These are phyloP conservation scores for Scomberomorus guttatus DNA, from an alignment of 2,797 vertebrate genomes.

Conservation along the genomic window DNA sequence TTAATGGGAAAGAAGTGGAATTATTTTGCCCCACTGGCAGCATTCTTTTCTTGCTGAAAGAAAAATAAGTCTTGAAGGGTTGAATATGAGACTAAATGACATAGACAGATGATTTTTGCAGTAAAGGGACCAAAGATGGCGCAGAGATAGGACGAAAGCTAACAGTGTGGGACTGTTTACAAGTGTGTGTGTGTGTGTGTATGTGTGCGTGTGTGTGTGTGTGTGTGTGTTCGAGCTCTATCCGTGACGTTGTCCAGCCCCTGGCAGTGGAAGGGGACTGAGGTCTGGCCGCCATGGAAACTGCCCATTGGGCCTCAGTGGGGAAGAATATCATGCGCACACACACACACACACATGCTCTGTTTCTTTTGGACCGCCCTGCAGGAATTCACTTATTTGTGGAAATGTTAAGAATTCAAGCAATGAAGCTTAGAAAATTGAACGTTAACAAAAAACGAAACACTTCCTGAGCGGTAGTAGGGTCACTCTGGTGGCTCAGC, in stretches of 20 bases:
- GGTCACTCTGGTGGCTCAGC: conserved; percentile 39
- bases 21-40: conserved; percentile 22
- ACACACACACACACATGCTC: conserved; percentile 52
- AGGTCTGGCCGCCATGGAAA: conserved; percentile 76
- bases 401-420: conserved; percentile 87
- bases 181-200: conserved; percentile 28
- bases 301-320: conserved; percentile 71
- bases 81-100: conserved; percentile 45
- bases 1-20: conserved; percentile 10
- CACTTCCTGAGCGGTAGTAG: conserved; percentile 51
- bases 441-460: conserved; percentile 74
- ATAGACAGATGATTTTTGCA: conserved; percentile 33
- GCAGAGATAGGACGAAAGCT: conserved; percentile 27
- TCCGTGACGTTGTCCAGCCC: conserved; percentile 64
- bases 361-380: conserved; percentile 83
- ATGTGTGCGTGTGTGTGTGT: conserved; percentile 33
- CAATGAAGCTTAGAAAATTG: conserved; percentile 79
- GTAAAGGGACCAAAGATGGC: conserved; percentile 50
- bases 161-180: conserved; percentile 15
- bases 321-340: conserved; percentile 65
- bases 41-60: conserved; percentile 10
- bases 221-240: conserved; percentile 30
- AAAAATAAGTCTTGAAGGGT: conserved; percentile 42
- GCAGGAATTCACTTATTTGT: conserved; percentile 86
- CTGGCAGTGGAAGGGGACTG: conserved; percentile 69